Evolutionary conservation across 2,888 invertebrate genomes (phyloP), one percentile per base, ranked within the genome.

Genomic region (Pollenia amentaria): DNA sequence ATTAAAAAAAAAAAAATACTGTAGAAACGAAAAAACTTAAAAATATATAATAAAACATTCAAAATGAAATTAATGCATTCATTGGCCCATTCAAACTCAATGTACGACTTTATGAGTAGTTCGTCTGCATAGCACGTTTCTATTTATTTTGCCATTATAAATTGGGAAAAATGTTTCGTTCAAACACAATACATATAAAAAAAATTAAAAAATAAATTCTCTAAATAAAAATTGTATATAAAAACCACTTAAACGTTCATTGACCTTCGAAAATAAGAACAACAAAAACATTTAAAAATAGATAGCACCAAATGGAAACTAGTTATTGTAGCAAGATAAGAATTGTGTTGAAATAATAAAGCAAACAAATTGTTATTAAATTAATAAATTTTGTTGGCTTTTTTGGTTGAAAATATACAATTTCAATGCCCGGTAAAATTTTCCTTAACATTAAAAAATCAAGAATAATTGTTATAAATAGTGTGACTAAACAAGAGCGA

Each of bases 201-300:
- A 42, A 80, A 76, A 40, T 21, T 11, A 51, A 69, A 75, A 67
- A 79, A 14, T 42, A 69, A 73, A 18, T 62, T 53, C 18, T 70
- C 40, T 29, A 48, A 65, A 69, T 29, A 53, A 80, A 80, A 77
- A 76, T 62, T 69, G n/a, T 72, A 46, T 29, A 60, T 51, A 64
- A 42, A 62, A 51, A 64, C 79, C 53, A 80, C 75, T 65, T 57
- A 46, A 80, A 64, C 55, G 79, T 81, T 65, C 85, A 85, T 77
- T 81, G 65, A 80, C 72, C 79, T 73, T 73, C 67, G 53, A 46
- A 64, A 72, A 73, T 73, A 53, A 76, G 53, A 84, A 76, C 60
- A 75, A 75, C 65, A 75, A 69, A 76, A 55, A 53, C n/a, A 51
- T 62, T 21, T 7, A 48, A 67, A 40, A 62, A 70, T 12, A 55